phyloP scores from a whole-genome alignment of 2,113 vertebrate genomes.

The Microtus oregoni region DNA sequence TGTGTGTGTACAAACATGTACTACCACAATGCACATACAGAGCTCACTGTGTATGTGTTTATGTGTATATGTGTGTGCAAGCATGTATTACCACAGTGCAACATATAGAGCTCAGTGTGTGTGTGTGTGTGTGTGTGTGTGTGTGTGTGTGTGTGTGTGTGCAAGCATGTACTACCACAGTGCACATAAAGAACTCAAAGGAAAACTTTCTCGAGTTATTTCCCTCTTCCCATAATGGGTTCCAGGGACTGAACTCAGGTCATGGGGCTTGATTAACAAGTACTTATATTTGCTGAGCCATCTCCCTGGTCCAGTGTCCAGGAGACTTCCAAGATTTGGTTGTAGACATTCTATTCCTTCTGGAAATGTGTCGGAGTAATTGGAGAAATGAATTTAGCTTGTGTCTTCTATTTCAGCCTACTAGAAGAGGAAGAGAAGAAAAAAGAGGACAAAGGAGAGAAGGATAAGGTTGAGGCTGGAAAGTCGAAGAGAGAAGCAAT shows the following conservation, averaged over 20 bases:
- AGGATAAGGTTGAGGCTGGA: constrained; percentile 48
- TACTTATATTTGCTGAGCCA: not conserved
- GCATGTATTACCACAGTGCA: too few relatives aligned
- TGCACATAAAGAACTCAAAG: not conserved
- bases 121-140: not conserved
- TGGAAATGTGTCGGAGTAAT: not conserved
- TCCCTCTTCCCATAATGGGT: not conserved
- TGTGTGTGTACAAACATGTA: too few relatives aligned
- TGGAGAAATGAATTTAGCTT: not conserved
- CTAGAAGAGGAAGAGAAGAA: constrained; percentile 85
- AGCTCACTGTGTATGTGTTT: too few relatives aligned
- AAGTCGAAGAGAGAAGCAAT: constrained; percentile 74
- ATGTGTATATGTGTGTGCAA: too few relatives aligned
- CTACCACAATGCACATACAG: too few relatives aligned
- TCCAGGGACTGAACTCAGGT: too few relatives aligned
- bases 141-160: too few relatives aligned
- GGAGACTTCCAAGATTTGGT: not conserved
- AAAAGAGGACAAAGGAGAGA: constrained; percentile 64
- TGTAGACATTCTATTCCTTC: not conserved
- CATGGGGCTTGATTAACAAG: not conserved
- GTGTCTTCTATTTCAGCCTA: constrained; percentile 83
- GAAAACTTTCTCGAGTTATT: not conserved
- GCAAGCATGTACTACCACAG: not conserved
- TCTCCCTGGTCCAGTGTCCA: not conserved
- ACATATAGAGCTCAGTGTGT: not conserved